phyloP scores from a whole-genome alignment of 2,888 invertebrate species.

The Alsophila aescularia region DNA sequence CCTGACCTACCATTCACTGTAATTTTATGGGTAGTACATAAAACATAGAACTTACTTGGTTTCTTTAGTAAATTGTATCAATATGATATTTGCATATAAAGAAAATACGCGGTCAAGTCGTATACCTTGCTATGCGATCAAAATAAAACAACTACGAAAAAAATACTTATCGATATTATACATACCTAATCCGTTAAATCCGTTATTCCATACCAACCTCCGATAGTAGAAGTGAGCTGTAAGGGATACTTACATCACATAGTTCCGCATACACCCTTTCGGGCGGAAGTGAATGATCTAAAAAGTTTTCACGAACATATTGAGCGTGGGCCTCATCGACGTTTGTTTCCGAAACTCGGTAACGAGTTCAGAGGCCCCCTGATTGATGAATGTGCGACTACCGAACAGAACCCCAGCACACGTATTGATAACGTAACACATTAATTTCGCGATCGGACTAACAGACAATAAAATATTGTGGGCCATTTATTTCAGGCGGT shows the following conservation, averaged over 20 bases:
- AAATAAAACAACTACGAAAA: no score
- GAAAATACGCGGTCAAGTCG: no score
- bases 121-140: no score
- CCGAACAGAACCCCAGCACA: constrained; percentile 51
- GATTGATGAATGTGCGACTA: constrained; percentile 74
- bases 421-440: constrained; percentile 69
- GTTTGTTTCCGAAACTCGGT: constrained; percentile 62
- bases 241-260: constrained; percentile 11
- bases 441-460: constrained; percentile 58
- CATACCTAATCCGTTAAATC: no score
- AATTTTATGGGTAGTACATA: no score
- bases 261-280: constrained; percentile 53
- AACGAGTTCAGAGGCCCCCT: constrained; percentile 76
- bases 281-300: constrained; percentile 79
- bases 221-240: neutral
- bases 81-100: no score
- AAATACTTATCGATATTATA: no score
- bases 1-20: no score
- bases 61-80: no score
- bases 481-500: constrained; percentile 43
- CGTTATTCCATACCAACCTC: no score
- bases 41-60: no score
- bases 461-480: constrained; percentile 54
- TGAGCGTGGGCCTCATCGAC: constrained; percentile 63
- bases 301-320: constrained; percentile 76